These are phyloP conservation scores for Ylistrum balloti DNA, from an alignment of 1,140 invertebrate species.

Conservation along the genomic window DNA sequence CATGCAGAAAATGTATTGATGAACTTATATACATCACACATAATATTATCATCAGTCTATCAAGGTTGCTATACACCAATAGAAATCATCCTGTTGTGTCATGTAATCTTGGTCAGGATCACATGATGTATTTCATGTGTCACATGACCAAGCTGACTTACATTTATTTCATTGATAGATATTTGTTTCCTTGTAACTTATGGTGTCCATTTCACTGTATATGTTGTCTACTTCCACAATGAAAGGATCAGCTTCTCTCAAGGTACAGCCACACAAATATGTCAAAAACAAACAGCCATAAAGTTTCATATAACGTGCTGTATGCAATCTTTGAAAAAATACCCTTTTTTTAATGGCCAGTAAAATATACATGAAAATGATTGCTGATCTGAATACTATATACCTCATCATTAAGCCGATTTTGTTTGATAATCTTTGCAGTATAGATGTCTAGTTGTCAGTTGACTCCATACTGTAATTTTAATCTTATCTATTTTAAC, in stretches of 20 bases:
- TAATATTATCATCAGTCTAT: background rate
- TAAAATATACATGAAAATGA: background rate
- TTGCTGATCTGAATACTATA: background rate
- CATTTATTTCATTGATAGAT: background rate
- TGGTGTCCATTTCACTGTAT: background rate
- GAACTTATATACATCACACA: slow-evolving; percentile 28
- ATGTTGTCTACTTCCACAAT: background rate
- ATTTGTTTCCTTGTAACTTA: background rate
- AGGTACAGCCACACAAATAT: background rate
- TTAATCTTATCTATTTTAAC: too few species aligned
- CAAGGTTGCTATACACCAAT: background rate
- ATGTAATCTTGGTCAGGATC: background rate
- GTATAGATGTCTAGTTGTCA: too few species aligned
- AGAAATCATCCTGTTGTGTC: background rate
- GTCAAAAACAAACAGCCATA: background rate
- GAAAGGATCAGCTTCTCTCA: background rate
- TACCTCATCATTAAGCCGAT: background rate
- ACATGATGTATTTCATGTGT: background rate
- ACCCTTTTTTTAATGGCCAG: background rate
- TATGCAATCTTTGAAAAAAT: slow-evolving; percentile 12
- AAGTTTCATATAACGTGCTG: background rate
- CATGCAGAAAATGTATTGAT: slow-evolving; percentile 26
- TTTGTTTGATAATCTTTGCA: background rate
- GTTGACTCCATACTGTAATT: too few species aligned
- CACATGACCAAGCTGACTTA: background rate